Evolutionary conservation across 2,113 vertebrate species (phyloP).

Genomic region (Hyperopisus bebe): DNA sequence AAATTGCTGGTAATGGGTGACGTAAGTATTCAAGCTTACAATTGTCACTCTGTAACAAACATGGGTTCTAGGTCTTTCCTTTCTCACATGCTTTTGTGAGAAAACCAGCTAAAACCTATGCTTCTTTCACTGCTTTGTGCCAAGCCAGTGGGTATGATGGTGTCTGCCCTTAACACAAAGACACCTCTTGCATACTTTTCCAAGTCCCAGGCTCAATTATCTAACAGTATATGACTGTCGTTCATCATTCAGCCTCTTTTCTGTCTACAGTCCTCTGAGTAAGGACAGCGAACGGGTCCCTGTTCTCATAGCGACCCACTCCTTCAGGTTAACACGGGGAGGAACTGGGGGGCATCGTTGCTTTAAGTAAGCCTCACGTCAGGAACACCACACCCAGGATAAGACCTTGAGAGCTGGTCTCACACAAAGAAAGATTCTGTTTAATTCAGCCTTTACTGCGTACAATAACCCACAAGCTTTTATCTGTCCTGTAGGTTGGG

Average conservation of each 20-base stretch:
- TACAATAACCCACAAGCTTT: neutral
- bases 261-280: neutral
- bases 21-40: neutral
- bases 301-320: neutral
- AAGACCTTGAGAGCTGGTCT: neutral
- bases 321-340: neutral
- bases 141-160: neutral
- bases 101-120: neutral
- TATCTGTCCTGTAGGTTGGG: neutral
- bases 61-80: neutral
- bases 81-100: neutral
- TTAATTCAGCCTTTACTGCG: slow-evolving; percentile 1
- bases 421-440: neutral
- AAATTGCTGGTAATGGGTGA: neutral
- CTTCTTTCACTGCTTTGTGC: neutral
- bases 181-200: neutral
- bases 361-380: neutral
- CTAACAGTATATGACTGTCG: neutral
- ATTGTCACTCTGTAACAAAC: neutral
- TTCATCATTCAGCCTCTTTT: neutral
- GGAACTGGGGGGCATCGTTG: neutral
- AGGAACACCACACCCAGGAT: neutral
- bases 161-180: neutral
- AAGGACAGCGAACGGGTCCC: neutral
- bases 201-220: neutral